phyloP scores from a whole-genome alignment of 2,888 invertebrate genomes.

The Lagria hirta region DNA sequence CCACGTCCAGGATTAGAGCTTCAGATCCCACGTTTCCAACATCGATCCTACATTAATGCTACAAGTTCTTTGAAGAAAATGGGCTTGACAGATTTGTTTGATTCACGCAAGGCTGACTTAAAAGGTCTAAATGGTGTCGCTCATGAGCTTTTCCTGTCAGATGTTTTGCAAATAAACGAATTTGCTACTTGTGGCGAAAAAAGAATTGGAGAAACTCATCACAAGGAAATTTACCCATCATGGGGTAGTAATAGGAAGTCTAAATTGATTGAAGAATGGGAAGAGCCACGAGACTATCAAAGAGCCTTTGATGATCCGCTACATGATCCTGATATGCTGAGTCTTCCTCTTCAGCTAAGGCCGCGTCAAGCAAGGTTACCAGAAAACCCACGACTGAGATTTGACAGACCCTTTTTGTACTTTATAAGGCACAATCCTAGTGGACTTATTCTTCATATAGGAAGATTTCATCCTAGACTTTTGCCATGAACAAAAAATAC shows the following conservation, averaged over 20 bases:
- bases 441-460: slow-evolving; percentile 87
- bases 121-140: slow-evolving; percentile 79
- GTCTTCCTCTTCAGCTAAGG: slow-evolving; percentile 67
- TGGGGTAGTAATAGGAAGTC: slow-evolving; percentile 52
- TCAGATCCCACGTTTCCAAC: slow-evolving; percentile 81
- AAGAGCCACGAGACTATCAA: slow-evolving; percentile 65
- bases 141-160: slow-evolving; percentile 79
- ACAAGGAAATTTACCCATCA: slow-evolving; percentile 80
- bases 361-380: slow-evolving; percentile 73
- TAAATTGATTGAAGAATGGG: slow-evolving; percentile 16
- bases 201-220: slow-evolving; percentile 69
- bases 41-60: slow-evolving; percentile 78
- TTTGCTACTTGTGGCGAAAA: slow-evolving; percentile 82
- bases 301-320: slow-evolving; percentile 70
- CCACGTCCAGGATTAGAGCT: slow-evolving; percentile 77
- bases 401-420: slow-evolving; percentile 86
- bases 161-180: slow-evolving; percentile 80
- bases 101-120: slow-evolving; percentile 74
- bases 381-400: slow-evolving; percentile 72
- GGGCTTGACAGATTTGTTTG: slow-evolving; percentile 80
- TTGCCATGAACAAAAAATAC: slow-evolving; percentile 60
- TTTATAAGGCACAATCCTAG: slow-evolving; percentile 89
- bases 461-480: slow-evolving; percentile 82
- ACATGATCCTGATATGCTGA: slow-evolving; percentile 57
- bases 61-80: slow-evolving; percentile 75